Conservation (phyloP, 2,888 invertebrate species). For the Heliconius erato region DNA sequence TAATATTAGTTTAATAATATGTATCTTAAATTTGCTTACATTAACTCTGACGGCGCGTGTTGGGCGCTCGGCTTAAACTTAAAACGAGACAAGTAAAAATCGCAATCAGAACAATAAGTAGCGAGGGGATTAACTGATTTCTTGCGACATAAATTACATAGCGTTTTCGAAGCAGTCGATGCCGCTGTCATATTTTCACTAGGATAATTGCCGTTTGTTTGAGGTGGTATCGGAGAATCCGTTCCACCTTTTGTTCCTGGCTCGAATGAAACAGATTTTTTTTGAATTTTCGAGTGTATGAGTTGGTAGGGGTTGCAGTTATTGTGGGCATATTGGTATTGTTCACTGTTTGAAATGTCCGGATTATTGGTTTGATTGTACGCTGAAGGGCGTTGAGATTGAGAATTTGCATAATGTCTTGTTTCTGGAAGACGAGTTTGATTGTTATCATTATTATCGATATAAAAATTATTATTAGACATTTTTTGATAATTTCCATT, state of each 20-base stretch:
- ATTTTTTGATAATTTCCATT: constrained; percentile 77
- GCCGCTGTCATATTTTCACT: constrained; percentile 65
- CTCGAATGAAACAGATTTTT: constrained; percentile 90
- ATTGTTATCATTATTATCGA: constrained; percentile 62
- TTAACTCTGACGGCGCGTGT: constrained; percentile 48
- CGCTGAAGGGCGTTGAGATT: constrained; percentile 72
- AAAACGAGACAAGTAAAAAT: constrained; percentile 95
- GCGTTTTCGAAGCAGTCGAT: constrained; percentile 83
- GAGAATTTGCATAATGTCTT: constrained; percentile 71
- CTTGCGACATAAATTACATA: constrained; percentile 95
- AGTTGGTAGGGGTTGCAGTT: constrained; percentile 87
- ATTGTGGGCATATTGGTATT: constrained; percentile 74
- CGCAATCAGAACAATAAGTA: constrained; percentile 95
- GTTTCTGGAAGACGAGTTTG: constrained; percentile 66
- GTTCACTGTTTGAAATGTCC: constrained; percentile 62
- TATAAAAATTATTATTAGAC: constrained; percentile 73
- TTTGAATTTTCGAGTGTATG: constrained; percentile 86
- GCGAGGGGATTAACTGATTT: constrained; percentile 92
- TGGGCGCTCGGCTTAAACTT: constrained; percentile 90
- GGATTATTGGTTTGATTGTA: constrained; percentile 74
- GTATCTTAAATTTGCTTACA: constrained; percentile 14
- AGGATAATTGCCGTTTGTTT: constrained; percentile 70
- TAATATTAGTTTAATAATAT: constrained; percentile 11
- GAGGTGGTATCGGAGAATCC: constrained; percentile 80
- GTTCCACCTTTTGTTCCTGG: constrained; percentile 89